Percentiles rank a stretch among this genome's conserved stretches.
These are phyloP conservation scores for Manis pentadactyla DNA, from an alignment of 2,797 vertebrate genomes.

Conservation along the genomic window DNA sequence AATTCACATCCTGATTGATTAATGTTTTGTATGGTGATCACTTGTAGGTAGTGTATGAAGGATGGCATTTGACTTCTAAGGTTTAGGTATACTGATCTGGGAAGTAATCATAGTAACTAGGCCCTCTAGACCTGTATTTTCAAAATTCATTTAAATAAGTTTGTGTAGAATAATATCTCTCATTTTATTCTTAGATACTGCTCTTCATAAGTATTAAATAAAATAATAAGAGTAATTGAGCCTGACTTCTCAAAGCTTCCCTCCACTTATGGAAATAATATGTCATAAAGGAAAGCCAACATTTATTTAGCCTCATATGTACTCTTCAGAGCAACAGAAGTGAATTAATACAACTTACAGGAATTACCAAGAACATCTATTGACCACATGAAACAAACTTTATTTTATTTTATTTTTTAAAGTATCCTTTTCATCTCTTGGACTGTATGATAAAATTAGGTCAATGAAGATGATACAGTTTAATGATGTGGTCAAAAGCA, in stretches of 20 bases:
- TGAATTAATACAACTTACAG: not conserved
- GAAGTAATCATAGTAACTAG: not conserved
- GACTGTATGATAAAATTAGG: conserved; percentile 25
- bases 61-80: conserved; percentile 13
- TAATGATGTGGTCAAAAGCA: conserved; percentile 47
- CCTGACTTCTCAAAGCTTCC: not conserved
- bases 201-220: conserved; percentile 56
- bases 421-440: conserved; percentile 19
- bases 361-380: not conserved
- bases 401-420: not conserved
- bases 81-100: not conserved
- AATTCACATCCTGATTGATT: not conserved
- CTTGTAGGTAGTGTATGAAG: not conserved
- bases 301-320: not conserved
- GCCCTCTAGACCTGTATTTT: not conserved
- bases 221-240: conserved; percentile 24
- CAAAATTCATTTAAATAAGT: not conserved
- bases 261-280: conserved; percentile 18
- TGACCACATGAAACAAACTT: not conserved
- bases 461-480: conserved; percentile 51
- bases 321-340: not conserved
- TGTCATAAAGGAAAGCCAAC: not conserved
- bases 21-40: not conserved
- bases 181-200: conserved; percentile 28
- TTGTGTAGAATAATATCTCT: conserved; percentile 11